Base-by-base conservation (phyloP, 2,797 vertebrate species). In the Ispidina lecontei region DNA sequence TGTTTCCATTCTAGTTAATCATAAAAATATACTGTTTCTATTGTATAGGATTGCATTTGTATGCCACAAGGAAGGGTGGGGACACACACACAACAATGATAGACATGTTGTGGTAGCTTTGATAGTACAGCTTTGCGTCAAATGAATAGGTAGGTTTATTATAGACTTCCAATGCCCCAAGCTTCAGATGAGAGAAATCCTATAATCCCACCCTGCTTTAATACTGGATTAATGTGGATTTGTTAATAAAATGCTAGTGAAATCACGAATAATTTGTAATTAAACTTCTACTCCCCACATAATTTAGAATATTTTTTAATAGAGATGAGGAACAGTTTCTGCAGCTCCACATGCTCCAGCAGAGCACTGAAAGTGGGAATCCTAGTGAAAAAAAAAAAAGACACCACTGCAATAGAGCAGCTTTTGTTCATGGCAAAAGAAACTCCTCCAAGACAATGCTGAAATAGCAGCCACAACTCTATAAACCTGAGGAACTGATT, bases 201-300 rank as follows among this genome's bases (percentile, higher is more conserved):
- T 97, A 96, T 98, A 97, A 98, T 97, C 97, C 95, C 96, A 4
- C 97, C 96, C 93, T 87, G 91, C 96, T 97, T 97, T 98, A 98
- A 98, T 97, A 97, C 97, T 97, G 97, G 97, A 98, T 98, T 98
- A 98, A 97, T 96, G 96, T 97, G 97, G 97, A 97, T 98, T 97
- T 97, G 97, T 98, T 98, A 98, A 98, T 97, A 98, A 98, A 98
- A 98, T 97, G 97, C 96, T 97, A 89, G 96, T 97, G 96, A 98
- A 97, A 97, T 97, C 43, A 96, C 97, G 97, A 98, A 97, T 97
- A 97, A 97, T 97, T 97, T 97, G 97, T 96, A 98, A 98, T 98
- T 97, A 98, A 96, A 96, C 89, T 96, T 96, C 92, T 96, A 92
- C 88, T 97, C 91, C 91, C 84, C 1, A 23, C 81, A 93, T 95